phyloP scores from a whole-genome alignment of 1,140 invertebrate genomes.

The Dufourea novaeangliae region DNA sequence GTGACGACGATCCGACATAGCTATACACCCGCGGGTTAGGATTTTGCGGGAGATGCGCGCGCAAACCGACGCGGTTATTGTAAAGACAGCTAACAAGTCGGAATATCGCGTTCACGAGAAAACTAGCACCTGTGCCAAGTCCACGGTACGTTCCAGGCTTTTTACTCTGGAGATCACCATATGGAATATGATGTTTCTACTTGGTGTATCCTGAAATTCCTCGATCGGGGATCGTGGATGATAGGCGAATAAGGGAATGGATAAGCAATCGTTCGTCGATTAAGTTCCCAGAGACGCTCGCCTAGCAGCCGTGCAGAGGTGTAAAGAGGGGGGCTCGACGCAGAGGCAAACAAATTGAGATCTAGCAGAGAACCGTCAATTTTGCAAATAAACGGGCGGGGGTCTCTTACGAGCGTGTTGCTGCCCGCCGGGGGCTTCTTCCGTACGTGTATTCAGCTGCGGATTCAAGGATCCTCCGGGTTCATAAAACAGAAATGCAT shows the following conservation, averaged over 20 bases:
- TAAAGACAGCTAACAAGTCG: not conserved
- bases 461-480: slow-evolving; percentile 20
- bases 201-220: no score
- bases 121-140: not conserved
- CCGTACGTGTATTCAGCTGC: not conserved
- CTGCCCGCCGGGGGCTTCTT: not conserved
- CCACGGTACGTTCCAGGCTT: not conserved
- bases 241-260: no score
- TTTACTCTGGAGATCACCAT: no score
- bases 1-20: slow-evolving; percentile 34
- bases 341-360: slow-evolving; percentile 5
- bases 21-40: slow-evolving; percentile 45
- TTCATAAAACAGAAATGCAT: slow-evolving; percentile 30
- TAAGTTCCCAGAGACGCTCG: not conserved
- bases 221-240: no score
- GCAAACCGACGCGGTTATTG: slow-evolving; percentile 18
- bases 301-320: no score
- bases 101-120: not conserved
- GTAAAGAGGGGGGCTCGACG: no score
- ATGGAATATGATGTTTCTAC: no score
- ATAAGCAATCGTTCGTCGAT: no score
- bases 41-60: slow-evolving; percentile 56
- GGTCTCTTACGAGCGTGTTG: not conserved
- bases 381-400: not conserved
- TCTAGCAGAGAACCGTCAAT: not conserved